Percentiles rank a stretch among this genome's conserved stretches.
Evolutionary conservation across 2,888 invertebrate species (phyloP).

Genomic region (Acronicta psi): DNA sequence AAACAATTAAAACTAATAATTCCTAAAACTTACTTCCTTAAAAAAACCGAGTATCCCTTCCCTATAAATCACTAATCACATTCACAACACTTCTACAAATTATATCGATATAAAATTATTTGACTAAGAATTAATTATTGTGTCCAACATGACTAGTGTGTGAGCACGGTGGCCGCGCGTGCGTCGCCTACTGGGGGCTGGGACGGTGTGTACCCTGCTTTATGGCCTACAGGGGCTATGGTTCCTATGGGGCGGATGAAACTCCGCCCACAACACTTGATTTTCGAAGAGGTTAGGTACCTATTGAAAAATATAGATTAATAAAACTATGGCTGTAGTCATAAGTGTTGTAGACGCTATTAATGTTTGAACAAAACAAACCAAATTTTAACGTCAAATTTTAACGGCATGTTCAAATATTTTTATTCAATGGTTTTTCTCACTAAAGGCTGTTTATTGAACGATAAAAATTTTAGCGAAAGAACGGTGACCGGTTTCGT

Average conservation of each 20-base stretch:
- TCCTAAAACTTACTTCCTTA: neutral
- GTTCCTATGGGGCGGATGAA: slow-evolving; percentile 50
- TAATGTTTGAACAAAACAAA: too few species aligned
- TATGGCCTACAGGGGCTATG: slow-evolving; percentile 50
- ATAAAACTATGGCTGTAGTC: too few species aligned
- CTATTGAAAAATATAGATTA: slow-evolving; percentile 4
- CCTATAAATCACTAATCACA: slow-evolving; percentile 18
- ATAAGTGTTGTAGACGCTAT: too few species aligned
- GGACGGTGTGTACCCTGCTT: slow-evolving; percentile 56
- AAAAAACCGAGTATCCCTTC: neutral
- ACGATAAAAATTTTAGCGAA: too few species aligned
- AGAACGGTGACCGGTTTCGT: too few species aligned
- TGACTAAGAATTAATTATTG: slow-evolving; percentile 16
- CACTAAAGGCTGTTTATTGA: too few species aligned
- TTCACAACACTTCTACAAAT: slow-evolving; percentile 31
- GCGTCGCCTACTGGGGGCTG: slow-evolving; percentile 69
- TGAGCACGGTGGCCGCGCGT: slow-evolving; percentile 53
- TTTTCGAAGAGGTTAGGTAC: slow-evolving; percentile 26
- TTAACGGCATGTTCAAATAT: too few species aligned
- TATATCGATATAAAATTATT: slow-evolving; percentile 14
- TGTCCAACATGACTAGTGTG: slow-evolving; percentile 51
- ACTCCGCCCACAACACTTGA: slow-evolving; percentile 71
- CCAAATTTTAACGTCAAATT: too few species aligned
- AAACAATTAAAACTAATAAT: neutral
- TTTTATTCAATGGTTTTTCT: too few species aligned